These are phyloP conservation scores for Heliconius hewitsoni DNA, from an alignment of 1,140 invertebrate genomes.

Conservation along the genomic window DNA sequence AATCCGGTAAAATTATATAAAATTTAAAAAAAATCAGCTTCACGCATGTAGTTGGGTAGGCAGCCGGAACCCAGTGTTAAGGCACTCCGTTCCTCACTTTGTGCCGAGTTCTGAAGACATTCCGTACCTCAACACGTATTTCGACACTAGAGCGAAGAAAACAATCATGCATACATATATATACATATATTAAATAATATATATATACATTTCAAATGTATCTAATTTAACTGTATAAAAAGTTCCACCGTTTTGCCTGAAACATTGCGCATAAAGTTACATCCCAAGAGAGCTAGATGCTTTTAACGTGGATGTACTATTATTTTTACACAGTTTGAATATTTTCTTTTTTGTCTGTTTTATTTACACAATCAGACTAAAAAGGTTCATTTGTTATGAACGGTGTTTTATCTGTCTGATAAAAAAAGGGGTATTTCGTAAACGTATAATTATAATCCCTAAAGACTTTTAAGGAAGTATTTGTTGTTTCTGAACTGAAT, in stretches of 20 bases:
- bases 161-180: not conserved
- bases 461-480: not conserved
- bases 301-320: slow-evolving; percentile 41
- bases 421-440: not conserved
- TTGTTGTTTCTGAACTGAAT: not conserved
- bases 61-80: too few species aligned
- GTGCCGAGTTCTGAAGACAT: too few species aligned
- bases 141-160: too few species aligned
- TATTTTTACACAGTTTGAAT: slow-evolving; percentile 40
- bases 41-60: too few species aligned
- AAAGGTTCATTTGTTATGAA: slow-evolving; percentile 29
- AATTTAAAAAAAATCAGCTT: too few species aligned
- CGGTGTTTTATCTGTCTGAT: not conserved
- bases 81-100: too few species aligned
- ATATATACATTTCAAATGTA: not conserved
- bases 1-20: too few species aligned
- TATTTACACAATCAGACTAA: slow-evolving; percentile 21
- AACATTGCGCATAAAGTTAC: slow-evolving; percentile 8
- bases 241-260: slow-evolving; percentile 4
- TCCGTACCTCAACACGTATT: too few species aligned
- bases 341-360: slow-evolving; percentile 28
- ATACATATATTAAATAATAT: not conserved
- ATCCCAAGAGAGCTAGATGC: slow-evolving; percentile 33
- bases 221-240: not conserved
- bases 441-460: not conserved